Conservation (phyloP, 2,888 invertebrate species). For the Muscina levida region DNA sequence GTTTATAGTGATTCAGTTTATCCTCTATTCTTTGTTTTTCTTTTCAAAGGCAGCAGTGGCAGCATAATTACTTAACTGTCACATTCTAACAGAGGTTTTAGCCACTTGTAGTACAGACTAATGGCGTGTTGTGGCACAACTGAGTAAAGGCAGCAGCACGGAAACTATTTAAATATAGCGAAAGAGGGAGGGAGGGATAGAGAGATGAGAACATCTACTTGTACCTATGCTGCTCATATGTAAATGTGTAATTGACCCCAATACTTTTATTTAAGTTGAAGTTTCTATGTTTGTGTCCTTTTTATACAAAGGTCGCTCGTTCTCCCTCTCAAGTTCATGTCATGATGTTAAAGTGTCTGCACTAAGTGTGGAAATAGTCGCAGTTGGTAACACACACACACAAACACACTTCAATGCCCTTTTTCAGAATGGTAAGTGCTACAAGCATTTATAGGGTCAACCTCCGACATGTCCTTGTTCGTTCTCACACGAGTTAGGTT, state of each 20-base stretch:
- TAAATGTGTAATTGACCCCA: conserved; percentile 53
- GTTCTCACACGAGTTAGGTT: conserved; percentile 1
- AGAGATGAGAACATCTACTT: background rate
- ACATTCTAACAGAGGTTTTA: background rate
- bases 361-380: conserved; percentile 48
- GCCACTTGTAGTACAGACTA: too few relatives aligned
- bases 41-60: too few relatives aligned
- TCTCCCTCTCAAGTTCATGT: conserved; percentile 36
- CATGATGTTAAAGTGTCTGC: conserved; percentile 48
- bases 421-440: background rate
- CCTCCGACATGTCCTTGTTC: conserved; percentile 26
- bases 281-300: background rate
- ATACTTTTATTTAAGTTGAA: conserved; percentile 26
- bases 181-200: background rate
- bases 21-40: background rate
- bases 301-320: background rate
- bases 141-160: too few relatives aligned
- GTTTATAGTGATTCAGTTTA: too few relatives aligned
- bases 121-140: too few relatives aligned
- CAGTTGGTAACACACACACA: background rate
- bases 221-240: background rate
- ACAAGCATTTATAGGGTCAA: conserved; percentile 23
- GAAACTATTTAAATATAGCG: background rate
- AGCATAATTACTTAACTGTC: conserved; percentile 8
- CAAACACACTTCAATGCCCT: too few relatives aligned